Conservation (phyloP, 2,113 vertebrate species). For the Crotalus horridus region DNA sequence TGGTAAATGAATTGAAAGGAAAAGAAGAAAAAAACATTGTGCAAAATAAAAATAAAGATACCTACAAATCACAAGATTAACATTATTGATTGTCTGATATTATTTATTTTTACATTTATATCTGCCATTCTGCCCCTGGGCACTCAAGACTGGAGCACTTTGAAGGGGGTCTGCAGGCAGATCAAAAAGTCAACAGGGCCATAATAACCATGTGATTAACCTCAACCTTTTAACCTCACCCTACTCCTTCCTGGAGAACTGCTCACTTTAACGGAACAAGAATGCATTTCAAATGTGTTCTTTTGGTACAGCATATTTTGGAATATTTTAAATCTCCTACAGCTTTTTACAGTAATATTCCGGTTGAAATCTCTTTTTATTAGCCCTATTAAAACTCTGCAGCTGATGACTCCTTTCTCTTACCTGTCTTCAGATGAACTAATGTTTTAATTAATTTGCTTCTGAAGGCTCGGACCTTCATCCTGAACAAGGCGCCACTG, state of each 20-base stretch:
- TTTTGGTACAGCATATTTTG: background rate
- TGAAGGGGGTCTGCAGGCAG: background rate
- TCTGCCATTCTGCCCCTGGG: background rate
- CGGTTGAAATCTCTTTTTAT: background rate
- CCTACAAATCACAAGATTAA: background rate
- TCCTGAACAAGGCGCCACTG: conserved; percentile 63
- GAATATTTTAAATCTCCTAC: background rate
- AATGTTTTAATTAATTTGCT: background rate
- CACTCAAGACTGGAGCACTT: background rate
- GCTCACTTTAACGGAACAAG: background rate
- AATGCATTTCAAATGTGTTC: background rate
- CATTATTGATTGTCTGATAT: background rate
- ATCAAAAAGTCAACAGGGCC: background rate
- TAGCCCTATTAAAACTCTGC: background rate
- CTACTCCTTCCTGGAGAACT: background rate
- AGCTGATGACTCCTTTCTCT: background rate
- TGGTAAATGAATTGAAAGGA: background rate
- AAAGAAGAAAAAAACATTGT: background rate
- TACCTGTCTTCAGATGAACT: background rate
- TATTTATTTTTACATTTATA: background rate
- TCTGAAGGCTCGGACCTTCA: conserved; percentile 65
- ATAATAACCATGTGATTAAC: background rate
- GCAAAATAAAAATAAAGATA: background rate
- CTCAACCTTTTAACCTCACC: background rate
- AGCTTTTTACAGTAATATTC: background rate